Evolutionary conservation across 1,140 invertebrate species (phyloP).

Genomic region (Hyles euphorbiae): DNA sequence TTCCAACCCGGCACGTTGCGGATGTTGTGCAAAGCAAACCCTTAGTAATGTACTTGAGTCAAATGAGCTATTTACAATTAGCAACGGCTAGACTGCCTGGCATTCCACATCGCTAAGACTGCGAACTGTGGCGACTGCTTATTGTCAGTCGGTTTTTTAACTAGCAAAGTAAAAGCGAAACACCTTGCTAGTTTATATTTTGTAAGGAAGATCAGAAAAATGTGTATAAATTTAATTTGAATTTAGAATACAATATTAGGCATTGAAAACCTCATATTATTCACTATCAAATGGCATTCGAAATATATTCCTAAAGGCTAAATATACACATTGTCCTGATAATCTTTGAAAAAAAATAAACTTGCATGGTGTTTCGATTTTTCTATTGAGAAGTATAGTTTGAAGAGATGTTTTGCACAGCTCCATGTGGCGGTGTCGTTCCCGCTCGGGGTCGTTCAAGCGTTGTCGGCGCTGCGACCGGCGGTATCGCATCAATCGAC

Average conservation of each 20-base stretch:
- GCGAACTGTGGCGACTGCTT: too few relatives aligned
- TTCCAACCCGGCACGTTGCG: too few relatives aligned
- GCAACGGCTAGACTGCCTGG: too few relatives aligned
- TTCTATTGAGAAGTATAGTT: neutral
- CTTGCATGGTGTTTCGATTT: neutral
- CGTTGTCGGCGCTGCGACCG: constrained; percentile 34
- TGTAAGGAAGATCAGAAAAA: too few relatives aligned
- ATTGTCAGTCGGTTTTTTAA: too few relatives aligned
- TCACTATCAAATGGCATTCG: neutral
- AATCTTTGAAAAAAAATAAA: constrained; percentile 4
- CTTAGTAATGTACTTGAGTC: too few relatives aligned
- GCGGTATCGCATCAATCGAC: constrained; percentile 20
- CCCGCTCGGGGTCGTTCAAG: constrained; percentile 34
- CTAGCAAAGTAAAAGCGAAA: too few relatives aligned
- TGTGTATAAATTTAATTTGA: too few relatives aligned
- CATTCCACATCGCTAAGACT: too few relatives aligned
- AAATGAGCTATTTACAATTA: too few relatives aligned
- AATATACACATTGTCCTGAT: neutral
- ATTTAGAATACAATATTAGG: neutral
- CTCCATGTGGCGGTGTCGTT: constrained; percentile 31
- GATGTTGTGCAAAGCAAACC: too few relatives aligned
- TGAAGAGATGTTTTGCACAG: constrained; percentile 9
- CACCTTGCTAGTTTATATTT: too few relatives aligned
- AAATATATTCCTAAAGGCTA: neutral
- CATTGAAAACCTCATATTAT: neutral